Evolutionary conservation across 2,797 vertebrate genomes (phyloP).

Genomic region (Tokudaia muenninki): DNA sequence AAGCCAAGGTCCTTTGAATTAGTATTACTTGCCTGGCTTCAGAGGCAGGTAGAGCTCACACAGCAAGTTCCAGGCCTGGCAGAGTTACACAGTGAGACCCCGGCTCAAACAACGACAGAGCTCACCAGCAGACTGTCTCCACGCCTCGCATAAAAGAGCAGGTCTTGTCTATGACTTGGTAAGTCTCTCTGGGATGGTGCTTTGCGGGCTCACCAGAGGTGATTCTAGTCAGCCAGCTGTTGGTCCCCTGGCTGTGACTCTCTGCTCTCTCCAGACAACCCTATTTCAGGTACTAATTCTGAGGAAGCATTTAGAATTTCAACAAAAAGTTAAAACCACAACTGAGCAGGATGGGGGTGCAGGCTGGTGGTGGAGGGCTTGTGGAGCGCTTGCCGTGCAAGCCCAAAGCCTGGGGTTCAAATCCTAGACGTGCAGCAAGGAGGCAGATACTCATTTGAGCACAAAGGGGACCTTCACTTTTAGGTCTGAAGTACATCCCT

Average conservation of each 20-base stretch:
- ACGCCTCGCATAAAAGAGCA: not conserved
- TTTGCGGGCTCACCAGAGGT: not conserved
- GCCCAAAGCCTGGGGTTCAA: not conserved
- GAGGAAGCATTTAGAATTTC: not conserved
- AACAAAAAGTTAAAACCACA: not conserved
- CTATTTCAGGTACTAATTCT: not conserved
- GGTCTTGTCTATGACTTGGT: not conserved
- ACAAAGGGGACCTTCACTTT: not conserved
- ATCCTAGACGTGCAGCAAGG: not conserved
- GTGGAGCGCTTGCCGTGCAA: not conserved
- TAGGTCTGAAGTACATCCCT: not conserved
- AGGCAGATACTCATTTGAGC: not conserved
- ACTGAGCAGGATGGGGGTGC: not conserved
- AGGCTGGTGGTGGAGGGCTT: too few relatives aligned
- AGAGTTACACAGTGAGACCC: not conserved
- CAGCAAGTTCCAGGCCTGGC: not conserved
- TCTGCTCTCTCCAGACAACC: not conserved
- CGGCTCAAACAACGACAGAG: not conserved
- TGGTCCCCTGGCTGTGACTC: not conserved
- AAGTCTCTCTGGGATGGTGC: not conserved
- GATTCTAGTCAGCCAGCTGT: not conserved
- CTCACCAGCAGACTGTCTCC: not conserved
- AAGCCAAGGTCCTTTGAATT: conserved; percentile 12
- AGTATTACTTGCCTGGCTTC: not conserved
- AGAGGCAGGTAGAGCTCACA: not conserved